Percentiles rank a stretch among this genome's conserved stretches.
phyloP scores from a whole-genome alignment of 2,113 vertebrate genomes.

The Tragelaphus strepsiceros region DNA sequence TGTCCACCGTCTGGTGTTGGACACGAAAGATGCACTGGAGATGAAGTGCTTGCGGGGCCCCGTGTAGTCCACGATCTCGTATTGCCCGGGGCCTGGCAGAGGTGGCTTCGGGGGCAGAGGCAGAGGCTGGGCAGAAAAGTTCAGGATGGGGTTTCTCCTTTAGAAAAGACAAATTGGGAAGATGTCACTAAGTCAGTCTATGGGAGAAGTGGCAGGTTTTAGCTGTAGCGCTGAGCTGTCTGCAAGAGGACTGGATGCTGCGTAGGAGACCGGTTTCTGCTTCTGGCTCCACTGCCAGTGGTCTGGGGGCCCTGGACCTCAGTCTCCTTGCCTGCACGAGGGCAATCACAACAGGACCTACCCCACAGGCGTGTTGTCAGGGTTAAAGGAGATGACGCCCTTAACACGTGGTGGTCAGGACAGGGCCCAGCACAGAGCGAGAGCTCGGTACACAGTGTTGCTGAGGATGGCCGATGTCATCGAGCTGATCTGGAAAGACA shows the following conservation, averaged over 20 bases:
- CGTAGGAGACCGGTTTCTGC: background rate
- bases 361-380: background rate
- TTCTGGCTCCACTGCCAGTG: background rate
- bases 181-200: background rate
- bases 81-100: slow-evolving; percentile 81
- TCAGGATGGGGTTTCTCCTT: slow-evolving; percentile 77
- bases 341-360: accelerated
- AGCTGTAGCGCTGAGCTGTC: accelerated
- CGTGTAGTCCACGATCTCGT: slow-evolving; percentile 67
- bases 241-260: background rate
- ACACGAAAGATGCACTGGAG: slow-evolving; percentile 81
- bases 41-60: slow-evolving; percentile 69
- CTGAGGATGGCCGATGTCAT: accelerated
- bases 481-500: background rate
- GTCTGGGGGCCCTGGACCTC: background rate
- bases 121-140: slow-evolving; percentile 76
- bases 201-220: background rate
- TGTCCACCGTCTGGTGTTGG: slow-evolving; percentile 73
- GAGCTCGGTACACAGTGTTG: accelerated
- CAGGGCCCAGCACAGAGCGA: background rate
- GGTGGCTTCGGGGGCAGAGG: slow-evolving; percentile 75
- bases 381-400: background rate
- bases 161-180: slow-evolving; percentile 55
- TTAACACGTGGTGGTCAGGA: background rate
- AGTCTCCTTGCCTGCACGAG: background rate